Evolutionary conservation across 1,140 invertebrate species (phyloP).

Genomic region (Aphelenchoides besseyi): DNA sequence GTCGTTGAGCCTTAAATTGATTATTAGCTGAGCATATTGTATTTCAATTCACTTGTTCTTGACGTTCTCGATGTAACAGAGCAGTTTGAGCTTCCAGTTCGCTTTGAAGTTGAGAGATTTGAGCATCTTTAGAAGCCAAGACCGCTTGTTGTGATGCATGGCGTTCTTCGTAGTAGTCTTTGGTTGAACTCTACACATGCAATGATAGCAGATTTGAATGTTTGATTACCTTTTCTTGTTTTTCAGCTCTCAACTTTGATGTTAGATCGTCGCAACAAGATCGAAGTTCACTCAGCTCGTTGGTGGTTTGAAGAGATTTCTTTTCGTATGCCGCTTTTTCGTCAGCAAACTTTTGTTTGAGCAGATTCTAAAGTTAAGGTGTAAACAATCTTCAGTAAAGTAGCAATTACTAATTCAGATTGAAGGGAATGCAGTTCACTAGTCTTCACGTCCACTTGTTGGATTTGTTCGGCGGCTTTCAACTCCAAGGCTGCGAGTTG

Average conservation of each 20-base stretch:
- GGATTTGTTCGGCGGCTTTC: not conserved
- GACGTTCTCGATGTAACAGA: slow-evolving; percentile 3
- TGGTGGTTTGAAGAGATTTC: not conserved
- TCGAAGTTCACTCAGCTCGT: not conserved
- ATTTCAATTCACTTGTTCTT: slow-evolving; percentile 7
- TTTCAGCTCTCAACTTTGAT: not conserved
- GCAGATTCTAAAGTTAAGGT: slow-evolving; percentile 2
- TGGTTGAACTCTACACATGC: not conserved
- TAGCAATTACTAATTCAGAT: not conserved
- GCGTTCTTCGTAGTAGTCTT: slow-evolving; percentile 7
- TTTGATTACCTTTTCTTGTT: not conserved
- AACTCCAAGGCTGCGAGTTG: not conserved
- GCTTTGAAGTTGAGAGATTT: not conserved
- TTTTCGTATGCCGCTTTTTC: slow-evolving; percentile 1
- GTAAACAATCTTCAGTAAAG: not conserved
- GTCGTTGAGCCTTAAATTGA: not conserved
- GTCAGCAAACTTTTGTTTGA: not conserved
- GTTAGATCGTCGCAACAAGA: not conserved
- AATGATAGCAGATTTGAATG: not conserved
- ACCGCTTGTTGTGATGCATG: not conserved
- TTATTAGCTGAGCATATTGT: not conserved
- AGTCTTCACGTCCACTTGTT: not conserved
- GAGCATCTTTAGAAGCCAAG: not conserved
- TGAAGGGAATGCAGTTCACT: not conserved
- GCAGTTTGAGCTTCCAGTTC: slow-evolving; percentile 1